Evolutionary conservation across 2,113 vertebrate species (phyloP).

Genomic region (Lota lota): DNA sequence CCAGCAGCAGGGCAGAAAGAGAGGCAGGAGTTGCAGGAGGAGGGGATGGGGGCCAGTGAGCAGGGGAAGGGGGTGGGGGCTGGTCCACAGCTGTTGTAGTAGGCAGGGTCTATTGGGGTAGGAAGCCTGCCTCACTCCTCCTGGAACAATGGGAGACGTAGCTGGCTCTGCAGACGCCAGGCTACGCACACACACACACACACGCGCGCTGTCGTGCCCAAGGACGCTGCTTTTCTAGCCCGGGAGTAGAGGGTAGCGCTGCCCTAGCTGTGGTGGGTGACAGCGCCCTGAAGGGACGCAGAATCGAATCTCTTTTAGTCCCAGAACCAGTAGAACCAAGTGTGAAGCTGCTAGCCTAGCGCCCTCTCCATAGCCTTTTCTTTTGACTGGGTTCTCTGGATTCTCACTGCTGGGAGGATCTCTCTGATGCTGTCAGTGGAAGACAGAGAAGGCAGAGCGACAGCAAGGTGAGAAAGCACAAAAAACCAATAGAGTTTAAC

Average conservation of each 20-base stretch:
- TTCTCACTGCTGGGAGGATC: constrained; percentile 34
- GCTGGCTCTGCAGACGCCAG: constrained; percentile 62
- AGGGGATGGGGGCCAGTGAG: constrained; percentile 19
- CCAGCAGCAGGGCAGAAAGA: constrained; percentile 36
- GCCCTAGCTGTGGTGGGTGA: constrained; percentile 37
- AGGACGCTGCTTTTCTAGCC: constrained; percentile 46
- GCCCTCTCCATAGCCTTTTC: constrained; percentile 10
- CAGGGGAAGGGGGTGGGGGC: constrained; percentile 65
- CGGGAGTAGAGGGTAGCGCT: constrained; percentile 48
- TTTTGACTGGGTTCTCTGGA: neutral
- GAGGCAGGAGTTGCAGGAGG: constrained; percentile 40
- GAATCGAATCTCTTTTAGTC: constrained; percentile 13
- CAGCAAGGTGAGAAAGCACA: constrained; percentile 51
- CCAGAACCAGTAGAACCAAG: constrained; percentile 4
- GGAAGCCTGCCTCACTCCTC: constrained; percentile 64
- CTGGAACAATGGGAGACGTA: constrained; percentile 74
- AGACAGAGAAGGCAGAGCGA: constrained; percentile 43
- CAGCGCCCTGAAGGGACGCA: constrained; percentile 22
- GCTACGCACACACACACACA: constrained; percentile 32
- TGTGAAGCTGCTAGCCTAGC: neutral
- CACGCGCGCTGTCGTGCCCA: constrained; percentile 31
- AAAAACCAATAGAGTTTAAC: neutral
- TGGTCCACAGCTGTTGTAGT: constrained; percentile 77
- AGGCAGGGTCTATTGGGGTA: constrained; percentile 67
- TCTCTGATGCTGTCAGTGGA: constrained; percentile 51